Conservation (phyloP, 2,797 vertebrate genomes). For the Aplochiton taeniatus region DNA sequence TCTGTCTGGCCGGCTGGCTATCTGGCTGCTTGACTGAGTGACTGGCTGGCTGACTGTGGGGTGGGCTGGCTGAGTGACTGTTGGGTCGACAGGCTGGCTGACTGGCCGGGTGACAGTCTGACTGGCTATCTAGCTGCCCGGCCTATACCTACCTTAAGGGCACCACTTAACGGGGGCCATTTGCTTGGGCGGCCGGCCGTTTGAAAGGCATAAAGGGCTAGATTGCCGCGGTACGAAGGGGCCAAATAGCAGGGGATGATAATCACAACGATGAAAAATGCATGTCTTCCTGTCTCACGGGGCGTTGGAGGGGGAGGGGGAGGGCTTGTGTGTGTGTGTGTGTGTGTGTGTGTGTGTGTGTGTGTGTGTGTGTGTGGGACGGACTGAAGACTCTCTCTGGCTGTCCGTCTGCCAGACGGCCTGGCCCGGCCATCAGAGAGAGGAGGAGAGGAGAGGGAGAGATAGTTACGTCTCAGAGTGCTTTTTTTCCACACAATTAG, state of each 20-base stretch:
- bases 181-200: slow-evolving; percentile 20
- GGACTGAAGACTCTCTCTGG: background rate
- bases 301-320: slow-evolving; percentile 18
- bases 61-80: too few species aligned
- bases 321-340: background rate
- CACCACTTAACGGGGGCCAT: slow-evolving; percentile 34
- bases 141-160: background rate
- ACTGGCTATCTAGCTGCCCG: too few species aligned
- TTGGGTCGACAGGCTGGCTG: too few species aligned
- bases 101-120: too few species aligned
- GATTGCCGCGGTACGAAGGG: slow-evolving; percentile 45
- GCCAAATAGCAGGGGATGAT: slow-evolving; percentile 58
- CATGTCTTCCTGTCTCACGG: slow-evolving; percentile 57
- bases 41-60: too few species aligned
- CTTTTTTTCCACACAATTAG: slow-evolving; percentile 37
- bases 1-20: too few species aligned
- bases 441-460: background rate
- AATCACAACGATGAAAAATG: slow-evolving; percentile 70
- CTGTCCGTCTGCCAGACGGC: background rate
- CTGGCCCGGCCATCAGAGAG: background rate
- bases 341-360: background rate
- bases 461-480: background rate
- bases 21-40: too few species aligned
- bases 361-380: background rate
- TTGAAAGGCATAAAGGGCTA: slow-evolving; percentile 9